Evolutionary conservation across 2,888 invertebrate species (phyloP).

Genomic region (Cataglyphis livida): DNA sequence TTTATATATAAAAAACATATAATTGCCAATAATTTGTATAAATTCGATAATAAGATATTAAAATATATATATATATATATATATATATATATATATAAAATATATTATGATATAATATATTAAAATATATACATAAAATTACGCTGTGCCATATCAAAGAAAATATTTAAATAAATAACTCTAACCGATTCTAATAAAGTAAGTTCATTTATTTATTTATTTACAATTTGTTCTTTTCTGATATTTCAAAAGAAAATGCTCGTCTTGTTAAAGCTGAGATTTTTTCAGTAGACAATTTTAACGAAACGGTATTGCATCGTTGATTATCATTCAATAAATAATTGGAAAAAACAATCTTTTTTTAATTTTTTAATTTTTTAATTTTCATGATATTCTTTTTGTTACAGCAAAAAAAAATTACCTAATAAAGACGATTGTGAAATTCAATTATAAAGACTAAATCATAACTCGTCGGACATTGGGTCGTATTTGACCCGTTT

Average conservation of each 20-base stretch:
- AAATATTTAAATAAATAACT: not conserved
- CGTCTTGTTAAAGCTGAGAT: not conserved
- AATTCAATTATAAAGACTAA: conserved; percentile 46
- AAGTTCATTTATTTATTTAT: not conserved
- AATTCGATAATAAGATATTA: not conserved
- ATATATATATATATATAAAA: no score
- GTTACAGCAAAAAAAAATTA: conserved; percentile 8
- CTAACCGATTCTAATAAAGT: conserved; percentile 8
- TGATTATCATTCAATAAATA: conserved; percentile 7
- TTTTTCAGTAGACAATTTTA: not conserved
- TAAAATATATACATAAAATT: not conserved
- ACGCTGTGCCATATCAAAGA: not conserved
- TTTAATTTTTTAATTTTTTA: not conserved
- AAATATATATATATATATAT: no score
- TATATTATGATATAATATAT: no score
- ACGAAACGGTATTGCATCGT: not conserved
- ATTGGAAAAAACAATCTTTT: not conserved
- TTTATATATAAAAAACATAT: not conserved
- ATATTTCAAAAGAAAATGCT: not conserved
- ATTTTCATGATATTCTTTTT: not conserved
- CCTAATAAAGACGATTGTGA: not conserved
- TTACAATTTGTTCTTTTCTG: not conserved
- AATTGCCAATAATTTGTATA: not conserved
- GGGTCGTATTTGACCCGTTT: conserved; percentile 42
- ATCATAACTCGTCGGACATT: conserved; percentile 46